phyloP scores from a whole-genome alignment of 2,888 invertebrate genomes.

The Mimachlamys varia region DNA sequence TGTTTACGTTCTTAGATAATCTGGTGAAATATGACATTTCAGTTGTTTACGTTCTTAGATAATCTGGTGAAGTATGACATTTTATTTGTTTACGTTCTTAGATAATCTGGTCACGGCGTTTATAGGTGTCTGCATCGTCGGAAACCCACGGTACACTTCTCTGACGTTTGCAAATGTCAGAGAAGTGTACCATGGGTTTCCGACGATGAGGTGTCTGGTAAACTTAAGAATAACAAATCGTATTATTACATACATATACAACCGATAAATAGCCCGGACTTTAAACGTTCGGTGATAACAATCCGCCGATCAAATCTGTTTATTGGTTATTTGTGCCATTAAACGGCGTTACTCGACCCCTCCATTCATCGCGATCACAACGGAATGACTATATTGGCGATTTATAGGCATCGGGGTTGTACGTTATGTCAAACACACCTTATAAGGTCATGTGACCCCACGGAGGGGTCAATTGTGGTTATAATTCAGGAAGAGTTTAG shows the following conservation, averaged over 20 bases:
- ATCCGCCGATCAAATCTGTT: background rate
- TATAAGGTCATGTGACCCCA: slow-evolving; percentile 28
- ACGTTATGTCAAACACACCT: background rate
- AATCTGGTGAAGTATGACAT: too few relatives aligned
- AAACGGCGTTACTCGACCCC: background rate
- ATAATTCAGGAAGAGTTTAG: background rate
- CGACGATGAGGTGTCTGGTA: too few relatives aligned
- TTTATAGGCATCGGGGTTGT: background rate
- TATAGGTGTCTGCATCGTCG: too few relatives aligned
- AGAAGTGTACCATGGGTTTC: too few relatives aligned
- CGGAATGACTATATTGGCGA: background rate
- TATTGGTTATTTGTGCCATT: background rate
- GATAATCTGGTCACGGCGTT: too few relatives aligned
- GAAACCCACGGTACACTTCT: too few relatives aligned
- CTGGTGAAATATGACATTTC: too few relatives aligned
- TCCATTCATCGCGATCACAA: background rate
- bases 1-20: too few relatives aligned
- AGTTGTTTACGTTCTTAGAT: too few relatives aligned
- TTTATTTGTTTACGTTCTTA: too few relatives aligned
- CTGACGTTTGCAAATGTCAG: too few relatives aligned
- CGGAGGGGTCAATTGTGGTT: background rate
- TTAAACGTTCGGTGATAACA: background rate
- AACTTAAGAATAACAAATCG: background rate
- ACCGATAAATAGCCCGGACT: background rate
- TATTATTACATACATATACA: background rate